A percentile compares a stretch with the other conserved stretches of the same genome.
These are phyloP conservation scores for Emberiza fucata DNA, from an alignment of 2,113 vertebrate species.

Conservation along the genomic window DNA sequence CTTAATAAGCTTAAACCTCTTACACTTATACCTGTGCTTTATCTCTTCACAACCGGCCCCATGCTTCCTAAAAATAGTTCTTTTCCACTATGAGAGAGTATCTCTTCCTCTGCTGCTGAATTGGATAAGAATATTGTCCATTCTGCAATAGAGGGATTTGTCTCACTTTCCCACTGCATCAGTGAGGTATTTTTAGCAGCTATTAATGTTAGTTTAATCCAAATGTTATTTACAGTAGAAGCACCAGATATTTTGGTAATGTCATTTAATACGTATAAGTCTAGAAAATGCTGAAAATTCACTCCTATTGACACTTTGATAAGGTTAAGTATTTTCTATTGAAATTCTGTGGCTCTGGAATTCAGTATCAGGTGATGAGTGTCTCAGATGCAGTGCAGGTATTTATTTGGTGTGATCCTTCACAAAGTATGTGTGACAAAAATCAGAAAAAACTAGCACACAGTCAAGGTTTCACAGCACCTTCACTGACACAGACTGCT, in stretches of 20 bases:
- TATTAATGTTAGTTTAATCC: constrained; percentile 62
- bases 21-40: constrained; percentile 33
- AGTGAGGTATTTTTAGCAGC: constrained; percentile 54
- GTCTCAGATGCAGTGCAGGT: background rate
- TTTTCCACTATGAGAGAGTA: background rate
- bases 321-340: constrained; percentile 9
- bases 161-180: constrained; percentile 38
- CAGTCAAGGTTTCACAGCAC: background rate
- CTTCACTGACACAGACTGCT: background rate
- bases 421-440: background rate
- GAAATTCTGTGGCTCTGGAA: background rate
- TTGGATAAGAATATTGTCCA: constrained; percentile 67
- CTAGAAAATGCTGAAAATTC: constrained; percentile 53
- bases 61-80: constrained; percentile 54
- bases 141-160: constrained; percentile 59
- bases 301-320: constrained; percentile 17
- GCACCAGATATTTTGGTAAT: constrained; percentile 31
- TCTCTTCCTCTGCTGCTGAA: constrained; percentile 25
- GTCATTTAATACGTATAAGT: constrained; percentile 32
- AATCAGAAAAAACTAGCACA: background rate
- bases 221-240: constrained; percentile 63
- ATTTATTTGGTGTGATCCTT: background rate
- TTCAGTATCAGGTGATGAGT: background rate
- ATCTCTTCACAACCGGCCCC: background rate
- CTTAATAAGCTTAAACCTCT: constrained; percentile 56